Base-by-base conservation (phyloP, 1,140 invertebrate genomes). In the Lanistes nyassanus region DNA sequence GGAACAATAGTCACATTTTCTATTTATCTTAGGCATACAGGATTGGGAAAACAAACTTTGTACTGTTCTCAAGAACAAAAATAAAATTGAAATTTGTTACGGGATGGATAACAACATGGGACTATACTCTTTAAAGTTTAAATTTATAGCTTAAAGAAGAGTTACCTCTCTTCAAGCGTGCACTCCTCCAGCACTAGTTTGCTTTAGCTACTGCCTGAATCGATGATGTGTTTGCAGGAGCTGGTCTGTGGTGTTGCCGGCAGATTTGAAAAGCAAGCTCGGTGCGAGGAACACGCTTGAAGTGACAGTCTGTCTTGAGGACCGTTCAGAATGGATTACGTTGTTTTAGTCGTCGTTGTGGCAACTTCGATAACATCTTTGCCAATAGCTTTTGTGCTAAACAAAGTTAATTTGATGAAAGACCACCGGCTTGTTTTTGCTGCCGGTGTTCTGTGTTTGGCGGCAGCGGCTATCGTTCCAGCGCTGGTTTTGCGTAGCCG, bases 361-460 rank as follows among this genome's bases (percentile, higher is more conserved):
- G n/a, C 66, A 19, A 58, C 78, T 19, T 80, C 82, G 39, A 58
- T 80, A 16, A 77, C 79, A 21, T 79, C 81, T n/a, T 67, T 78
- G 26, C 82, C 82, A 16, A 47, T 79, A 7, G 73, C 78, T 23
- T 80, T 78, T 37, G 29, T 75, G 2, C 56, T 82, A 9, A 80
- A 80, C 62, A 82, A 76, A 47, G 31, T 67, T 26, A 68, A 78
- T 60, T 23, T 78, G 16, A 79, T 80, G 81, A 70, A 77, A 78
- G 77, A 81, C 65, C 55, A 77, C 13, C 65, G 60, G 0, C 62
- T 76, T 66, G 73, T 82, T 55, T 74, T 84, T 31, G 34, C 56
- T 21, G 70, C 78, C 23, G 82, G 82, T 0, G 56, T 77, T 19
- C 53, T 81, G 26, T 75, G 74, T 31, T 47, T 83, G 31, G 47